A percentile compares a stretch with the other conserved stretches of the same genome.
Evolutionary conservation across 2,113 vertebrate genomes (phyloP).

Genomic region (Amia ocellicauda): DNA sequence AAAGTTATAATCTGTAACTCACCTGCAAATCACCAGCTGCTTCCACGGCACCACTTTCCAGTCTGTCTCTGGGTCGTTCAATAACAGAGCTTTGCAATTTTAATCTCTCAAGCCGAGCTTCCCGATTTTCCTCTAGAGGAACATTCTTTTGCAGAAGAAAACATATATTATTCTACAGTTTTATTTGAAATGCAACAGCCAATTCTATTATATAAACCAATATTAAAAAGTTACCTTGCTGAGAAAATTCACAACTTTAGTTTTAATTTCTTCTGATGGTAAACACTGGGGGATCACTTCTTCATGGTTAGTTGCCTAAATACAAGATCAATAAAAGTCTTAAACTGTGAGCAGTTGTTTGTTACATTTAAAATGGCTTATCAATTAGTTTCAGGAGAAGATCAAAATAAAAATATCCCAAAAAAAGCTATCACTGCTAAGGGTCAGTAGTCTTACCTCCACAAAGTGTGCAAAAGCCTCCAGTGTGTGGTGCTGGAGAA

Average conservation of each 20-base stretch:
- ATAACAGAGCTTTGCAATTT: slow-evolving; percentile 62
- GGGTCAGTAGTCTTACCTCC: slow-evolving; percentile 79
- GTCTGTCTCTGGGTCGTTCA: slow-evolving; percentile 36
- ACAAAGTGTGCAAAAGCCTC: slow-evolving; percentile 89
- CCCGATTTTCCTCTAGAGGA: slow-evolving; percentile 56
- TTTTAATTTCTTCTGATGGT: slow-evolving; percentile 75
- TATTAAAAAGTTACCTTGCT: slow-evolving; percentile 73
- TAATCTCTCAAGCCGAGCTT: slow-evolving; percentile 60
- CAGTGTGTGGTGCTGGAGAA: slow-evolving; percentile 78
- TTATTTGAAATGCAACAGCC: background rate
- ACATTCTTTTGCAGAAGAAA: slow-evolving; percentile 54
- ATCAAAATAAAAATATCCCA: too few relatives aligned
- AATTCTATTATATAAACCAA: too few relatives aligned
- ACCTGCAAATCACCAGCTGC: slow-evolving; percentile 59
- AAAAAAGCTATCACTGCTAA: too few relatives aligned
- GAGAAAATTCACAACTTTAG: slow-evolving; percentile 80
- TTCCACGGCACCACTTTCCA: slow-evolving; percentile 34
- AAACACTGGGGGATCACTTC: slow-evolving; percentile 84
- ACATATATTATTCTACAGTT: background rate
- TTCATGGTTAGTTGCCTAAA: slow-evolving; percentile 85
- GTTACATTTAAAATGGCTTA: too few relatives aligned
- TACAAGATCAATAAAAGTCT: slow-evolving; percentile 7
- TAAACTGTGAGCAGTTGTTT: too few relatives aligned
- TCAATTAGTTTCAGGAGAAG: too few relatives aligned
- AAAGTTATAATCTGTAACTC: too few relatives aligned